Conservation (phyloP, 2,797 vertebrate species). For the Ctenosaura bakeri region DNA sequence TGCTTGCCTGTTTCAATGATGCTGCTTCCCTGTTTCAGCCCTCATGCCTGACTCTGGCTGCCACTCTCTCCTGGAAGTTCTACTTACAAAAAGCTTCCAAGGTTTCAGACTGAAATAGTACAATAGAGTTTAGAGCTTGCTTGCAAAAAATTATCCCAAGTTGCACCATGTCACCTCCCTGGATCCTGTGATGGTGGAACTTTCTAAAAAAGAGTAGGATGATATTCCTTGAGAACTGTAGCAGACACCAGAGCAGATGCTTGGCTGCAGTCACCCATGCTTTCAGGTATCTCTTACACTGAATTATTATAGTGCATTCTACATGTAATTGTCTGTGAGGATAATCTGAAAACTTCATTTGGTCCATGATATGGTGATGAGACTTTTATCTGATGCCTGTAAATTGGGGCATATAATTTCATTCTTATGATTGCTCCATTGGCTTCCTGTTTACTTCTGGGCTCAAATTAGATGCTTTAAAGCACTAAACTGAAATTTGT, state of each 20-base stretch:
- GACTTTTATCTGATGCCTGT: background rate
- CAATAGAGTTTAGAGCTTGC: background rate
- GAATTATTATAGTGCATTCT: background rate
- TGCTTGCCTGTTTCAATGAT: conserved; percentile 4
- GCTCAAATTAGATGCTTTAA: background rate
- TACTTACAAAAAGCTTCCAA: background rate
- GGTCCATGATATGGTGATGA: background rate
- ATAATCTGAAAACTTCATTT: background rate
- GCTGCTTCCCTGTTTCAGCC: conserved; percentile 3
- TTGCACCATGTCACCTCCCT: background rate
- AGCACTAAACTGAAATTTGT: too few species aligned
- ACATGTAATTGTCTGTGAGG: background rate
- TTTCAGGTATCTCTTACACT: background rate
- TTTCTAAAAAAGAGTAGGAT: background rate
- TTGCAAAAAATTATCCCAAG: background rate
- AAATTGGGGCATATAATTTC: too few species aligned
- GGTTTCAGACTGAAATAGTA: background rate
- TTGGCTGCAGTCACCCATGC: background rate
- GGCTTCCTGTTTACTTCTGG: background rate
- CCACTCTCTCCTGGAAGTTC: background rate
- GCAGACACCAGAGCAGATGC: background rate
- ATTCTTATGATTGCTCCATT: background rate
- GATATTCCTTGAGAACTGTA: background rate
- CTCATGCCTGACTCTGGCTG: background rate
- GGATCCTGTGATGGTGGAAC: background rate